Conservation (phyloP, 2,113 vertebrate species). For the Falcunculus frontatus region DNA sequence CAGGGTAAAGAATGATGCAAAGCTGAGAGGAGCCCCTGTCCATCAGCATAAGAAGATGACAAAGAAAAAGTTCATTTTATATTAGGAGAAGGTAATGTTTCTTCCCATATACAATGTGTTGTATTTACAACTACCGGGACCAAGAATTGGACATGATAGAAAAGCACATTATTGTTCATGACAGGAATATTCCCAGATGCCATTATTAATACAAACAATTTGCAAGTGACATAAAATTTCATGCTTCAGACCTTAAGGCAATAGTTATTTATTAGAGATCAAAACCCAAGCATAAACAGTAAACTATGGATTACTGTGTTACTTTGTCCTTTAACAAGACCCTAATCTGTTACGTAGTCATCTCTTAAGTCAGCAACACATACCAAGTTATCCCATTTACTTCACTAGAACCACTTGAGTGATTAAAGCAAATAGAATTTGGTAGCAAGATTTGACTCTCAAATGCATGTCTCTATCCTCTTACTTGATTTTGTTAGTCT, state of each 20-base stretch:
- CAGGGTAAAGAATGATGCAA: not conserved
- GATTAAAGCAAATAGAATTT: not conserved
- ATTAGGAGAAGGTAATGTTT: not conserved
- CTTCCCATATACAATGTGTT: not conserved
- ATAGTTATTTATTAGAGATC: not conserved
- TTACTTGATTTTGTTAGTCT: not conserved
- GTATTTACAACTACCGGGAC: fast-evolving
- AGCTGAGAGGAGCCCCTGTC: not conserved
- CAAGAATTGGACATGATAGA: not conserved
- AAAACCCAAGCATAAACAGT: not conserved
- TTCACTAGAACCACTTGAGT: not conserved
- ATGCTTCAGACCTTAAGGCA: not conserved
- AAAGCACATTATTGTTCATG: not conserved
- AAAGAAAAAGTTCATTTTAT: not conserved
- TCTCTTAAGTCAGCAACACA: not conserved
- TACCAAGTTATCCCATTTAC: not conserved
- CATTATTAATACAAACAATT: not conserved
- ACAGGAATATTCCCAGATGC: not conserved
- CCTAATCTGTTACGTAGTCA: not conserved
- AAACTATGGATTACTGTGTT: not conserved
- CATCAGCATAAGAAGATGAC: not conserved
- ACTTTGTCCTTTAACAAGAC: not conserved
- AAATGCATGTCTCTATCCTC: not conserved
- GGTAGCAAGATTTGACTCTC: not conserved
- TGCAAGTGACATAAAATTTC: not conserved